Conservation (phyloP, 2,113 vertebrate genomes). For the Mesoclemmys tuberculata region DNA sequence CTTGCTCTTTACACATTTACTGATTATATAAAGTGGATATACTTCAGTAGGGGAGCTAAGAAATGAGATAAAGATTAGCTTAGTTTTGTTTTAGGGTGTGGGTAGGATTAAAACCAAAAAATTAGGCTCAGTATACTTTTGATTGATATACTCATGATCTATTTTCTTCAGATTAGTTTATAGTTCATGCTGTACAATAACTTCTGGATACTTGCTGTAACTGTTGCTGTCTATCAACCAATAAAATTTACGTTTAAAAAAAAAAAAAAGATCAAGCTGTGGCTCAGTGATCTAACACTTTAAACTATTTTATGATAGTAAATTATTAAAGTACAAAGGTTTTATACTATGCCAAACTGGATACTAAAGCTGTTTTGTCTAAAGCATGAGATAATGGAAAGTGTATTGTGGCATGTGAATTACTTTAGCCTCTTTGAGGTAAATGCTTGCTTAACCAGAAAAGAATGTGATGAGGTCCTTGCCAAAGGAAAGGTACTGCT, state of each 20-base stretch:
- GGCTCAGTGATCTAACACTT: conserved; percentile 66
- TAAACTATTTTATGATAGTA: conserved; percentile 73
- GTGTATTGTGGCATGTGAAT: conserved; percentile 73
- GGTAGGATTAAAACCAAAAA: not conserved
- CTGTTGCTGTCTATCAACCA: conserved; percentile 52
- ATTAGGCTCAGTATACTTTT: not conserved
- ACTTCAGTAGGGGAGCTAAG: not conserved
- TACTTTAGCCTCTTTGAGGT: conserved; percentile 71
- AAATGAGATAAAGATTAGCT: not conserved
- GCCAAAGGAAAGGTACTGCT: conserved; percentile 66
- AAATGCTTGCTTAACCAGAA: conserved; percentile 74
- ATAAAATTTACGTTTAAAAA: conserved; percentile 60
- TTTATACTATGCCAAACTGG: conserved; percentile 72
- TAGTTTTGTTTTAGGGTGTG: not conserved
- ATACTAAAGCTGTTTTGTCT: conserved; percentile 71
- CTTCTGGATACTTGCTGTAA: conserved; percentile 30
- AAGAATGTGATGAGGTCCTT: conserved; percentile 63
- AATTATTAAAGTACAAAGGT: conserved; percentile 64
- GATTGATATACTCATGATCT: not conserved
- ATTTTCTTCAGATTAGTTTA: conserved; percentile 11
- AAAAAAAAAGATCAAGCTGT: conserved; percentile 66
- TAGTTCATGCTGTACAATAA: not conserved
- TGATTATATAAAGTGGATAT: not conserved
- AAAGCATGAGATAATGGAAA: conserved; percentile 77
- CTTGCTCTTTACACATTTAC: not conserved